Conservation (phyloP, 2,888 invertebrate species). For the Galeruca laticollis region DNA sequence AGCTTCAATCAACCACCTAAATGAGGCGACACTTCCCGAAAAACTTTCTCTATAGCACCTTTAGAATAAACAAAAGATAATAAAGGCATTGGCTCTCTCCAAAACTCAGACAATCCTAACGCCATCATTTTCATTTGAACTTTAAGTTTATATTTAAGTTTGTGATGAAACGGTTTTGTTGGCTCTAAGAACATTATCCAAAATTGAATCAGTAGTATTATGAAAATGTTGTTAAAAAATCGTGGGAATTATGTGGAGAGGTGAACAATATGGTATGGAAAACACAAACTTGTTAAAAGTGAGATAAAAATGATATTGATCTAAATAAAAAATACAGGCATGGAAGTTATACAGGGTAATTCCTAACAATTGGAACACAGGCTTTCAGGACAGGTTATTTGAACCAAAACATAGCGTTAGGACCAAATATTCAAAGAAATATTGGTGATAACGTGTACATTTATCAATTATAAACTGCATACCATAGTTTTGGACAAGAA, state of each 20-base stretch:
- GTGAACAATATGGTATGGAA: too few relatives aligned
- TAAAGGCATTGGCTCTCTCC: constrained; percentile 11
- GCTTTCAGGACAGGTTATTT: too few relatives aligned
- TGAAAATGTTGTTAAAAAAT: neutral
- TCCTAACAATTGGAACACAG: too few relatives aligned
- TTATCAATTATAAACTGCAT: too few relatives aligned
- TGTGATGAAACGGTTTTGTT: constrained; percentile 13
- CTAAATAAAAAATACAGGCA: too few relatives aligned
- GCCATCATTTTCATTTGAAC: constrained; percentile 27
- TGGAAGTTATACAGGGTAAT: too few relatives aligned
- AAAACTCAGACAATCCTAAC: constrained; percentile 23
- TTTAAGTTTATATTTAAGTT: constrained; percentile 26
- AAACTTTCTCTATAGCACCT: constrained; percentile 29
- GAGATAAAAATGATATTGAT: too few relatives aligned
- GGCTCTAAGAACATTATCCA: neutral
- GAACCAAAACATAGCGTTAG: too few relatives aligned
- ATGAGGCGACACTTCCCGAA: constrained; percentile 21
- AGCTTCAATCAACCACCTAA: neutral
- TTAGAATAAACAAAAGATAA: constrained; percentile 34
- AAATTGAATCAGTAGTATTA: neutral
- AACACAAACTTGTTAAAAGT: too few relatives aligned
- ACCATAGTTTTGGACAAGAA: too few relatives aligned
- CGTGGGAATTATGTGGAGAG: neutral
- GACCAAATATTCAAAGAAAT: too few relatives aligned
- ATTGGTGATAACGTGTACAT: too few relatives aligned